Evolutionary conservation across 2,797 vertebrate species (phyloP).

Genomic region (Siniperca undulata): DNA sequence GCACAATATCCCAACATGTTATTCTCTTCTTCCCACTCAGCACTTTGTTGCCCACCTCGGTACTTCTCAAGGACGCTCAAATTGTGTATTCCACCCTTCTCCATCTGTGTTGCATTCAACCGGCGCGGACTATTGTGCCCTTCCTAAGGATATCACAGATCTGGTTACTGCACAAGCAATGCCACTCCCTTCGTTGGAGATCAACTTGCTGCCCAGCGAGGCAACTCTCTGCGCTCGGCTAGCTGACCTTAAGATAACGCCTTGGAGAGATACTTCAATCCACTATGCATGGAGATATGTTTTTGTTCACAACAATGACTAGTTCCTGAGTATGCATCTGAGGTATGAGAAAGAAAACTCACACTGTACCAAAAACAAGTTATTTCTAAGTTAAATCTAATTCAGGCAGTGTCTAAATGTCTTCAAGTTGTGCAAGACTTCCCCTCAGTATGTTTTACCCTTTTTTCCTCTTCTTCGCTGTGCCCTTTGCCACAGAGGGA

Average conservation of each 20-base stretch:
- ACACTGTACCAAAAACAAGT: slow-evolving; percentile 24
- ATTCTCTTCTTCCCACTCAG: slow-evolving; percentile 43
- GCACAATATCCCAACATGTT: slow-evolving; percentile 26
- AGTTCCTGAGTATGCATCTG: slow-evolving; percentile 8
- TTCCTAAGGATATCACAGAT: slow-evolving; percentile 64
- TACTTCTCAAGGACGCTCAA: slow-evolving; percentile 57
- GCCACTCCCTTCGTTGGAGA: slow-evolving; percentile 59
- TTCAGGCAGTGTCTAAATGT: slow-evolving; percentile 15
- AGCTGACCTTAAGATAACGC: slow-evolving; percentile 41
- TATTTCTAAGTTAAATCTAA: slow-evolving; percentile 23
- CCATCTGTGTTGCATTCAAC: slow-evolving; percentile 67
- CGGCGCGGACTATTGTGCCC: slow-evolving; percentile 20
- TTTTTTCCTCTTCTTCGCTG: slow-evolving; percentile 26
- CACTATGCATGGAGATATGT: slow-evolving; percentile 26
- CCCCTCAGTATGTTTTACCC: slow-evolving; percentile 16
- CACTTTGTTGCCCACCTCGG: slow-evolving; percentile 48
- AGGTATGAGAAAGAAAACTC: background rate
- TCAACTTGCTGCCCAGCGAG: slow-evolving; percentile 47
- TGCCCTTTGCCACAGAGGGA: slow-evolving; percentile 74
- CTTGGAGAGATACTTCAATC: slow-evolving; percentile 26
- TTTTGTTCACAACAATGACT: slow-evolving; percentile 48
- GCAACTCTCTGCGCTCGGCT: slow-evolving; percentile 18
- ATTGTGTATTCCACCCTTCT: slow-evolving; percentile 59
- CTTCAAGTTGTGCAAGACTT: slow-evolving; percentile 23
- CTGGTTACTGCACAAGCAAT: slow-evolving; percentile 66